Base-by-base conservation (phyloP, 92 coral and sea anemone species). In the Porites evermanni region DNA sequence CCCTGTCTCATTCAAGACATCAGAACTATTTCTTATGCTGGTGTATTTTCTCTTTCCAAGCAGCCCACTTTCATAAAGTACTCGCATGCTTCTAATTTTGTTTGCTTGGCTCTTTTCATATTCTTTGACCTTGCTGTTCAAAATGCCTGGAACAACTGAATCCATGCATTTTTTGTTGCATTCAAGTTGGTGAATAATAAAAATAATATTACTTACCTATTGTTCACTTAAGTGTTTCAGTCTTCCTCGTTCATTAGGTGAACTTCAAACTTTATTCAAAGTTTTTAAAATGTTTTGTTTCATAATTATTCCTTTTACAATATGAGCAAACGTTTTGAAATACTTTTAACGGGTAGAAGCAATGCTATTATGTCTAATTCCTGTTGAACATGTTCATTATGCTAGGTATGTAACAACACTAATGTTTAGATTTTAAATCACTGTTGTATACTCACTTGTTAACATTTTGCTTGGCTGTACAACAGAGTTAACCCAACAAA, bases 11-110 rank as follows among this genome's bases (percentile, higher is more conserved):
- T 83, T 83, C 74, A 70, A 14, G 71, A 88, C 74, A 77, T 86
- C 91, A 87, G 81, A 70, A 26, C 29, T 26, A 26, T 26, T 26
- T 26, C 29, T 26, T 26, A 26, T 26, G 29, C 29, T 26, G 29
- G 94, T 88, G 84, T 89, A 92, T 73, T 92, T 92, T 90, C 95
- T 86, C 63, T 89, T 89, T 12, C 87, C 91, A 14, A 89, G 71
- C 56, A 92, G 87, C 61, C 95, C 91, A 76, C 91, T 83, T 61
- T 92, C 91, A 86, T 86, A 89, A 26, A 92, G 83, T 58, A 93
- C 93, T 70, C 89, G 79, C 91, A 87, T 76, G 79, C 95, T 93
- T 83, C 95, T 85, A n/a, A 93, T 72, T 83, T 86, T 54, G 85
- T 88, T 92, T 67, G 84, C 72, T 74, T 88, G 79, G 74, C 92